Base-by-base conservation (phyloP, 2,888 invertebrate species). In the Dynastes hyllus region DNA sequence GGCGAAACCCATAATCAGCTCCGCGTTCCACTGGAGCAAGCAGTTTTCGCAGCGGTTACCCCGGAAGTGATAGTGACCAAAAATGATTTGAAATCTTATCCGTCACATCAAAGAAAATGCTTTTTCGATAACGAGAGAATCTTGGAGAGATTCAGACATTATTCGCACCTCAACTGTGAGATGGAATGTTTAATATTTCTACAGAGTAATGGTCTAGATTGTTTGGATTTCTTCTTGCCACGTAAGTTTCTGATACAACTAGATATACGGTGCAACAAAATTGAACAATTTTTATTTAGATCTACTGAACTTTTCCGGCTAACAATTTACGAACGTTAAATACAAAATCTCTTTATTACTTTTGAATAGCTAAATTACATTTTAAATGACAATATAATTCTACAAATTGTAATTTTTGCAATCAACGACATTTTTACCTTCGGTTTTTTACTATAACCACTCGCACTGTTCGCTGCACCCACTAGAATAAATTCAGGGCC, bases 21-120 rank as follows among this genome's bases (percentile, higher is more conserved):
- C 86, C 90, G 94, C 76, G 92, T 93, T 9, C 94, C 94, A 9
- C 88, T 94, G 78, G 92, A 93, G 77, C 93, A 94, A 86, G 94
- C 94, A 87, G 92, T 94, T 0, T 91, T 94, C 0, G 93, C 94
- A 0, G 92, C 93, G 0, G 92, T 95, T 11, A 93, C 93, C 85
- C 95, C 95, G 0, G 93, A 94, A 86, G 91, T 94, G 1, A 94
- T 95, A 91, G 94, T 94, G 90, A 94, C 93, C 2, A 94, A 93
- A 0, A 91, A 91, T 76, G 93, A 93, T 27, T 87, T 95, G 3
- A 90, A 89, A 82, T 90, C 91, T 76, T 94, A 94, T 81, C 90
- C 92, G 73, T 92, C 94, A 0, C 88, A 90, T 53, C 91, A 93
- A 73, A 91, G 94, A 8, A 93, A 93, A 85, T 95, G 94, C 84